phyloP scores from a whole-genome alignment of 1,140 invertebrate species.

The Euglossa dilemma region DNA sequence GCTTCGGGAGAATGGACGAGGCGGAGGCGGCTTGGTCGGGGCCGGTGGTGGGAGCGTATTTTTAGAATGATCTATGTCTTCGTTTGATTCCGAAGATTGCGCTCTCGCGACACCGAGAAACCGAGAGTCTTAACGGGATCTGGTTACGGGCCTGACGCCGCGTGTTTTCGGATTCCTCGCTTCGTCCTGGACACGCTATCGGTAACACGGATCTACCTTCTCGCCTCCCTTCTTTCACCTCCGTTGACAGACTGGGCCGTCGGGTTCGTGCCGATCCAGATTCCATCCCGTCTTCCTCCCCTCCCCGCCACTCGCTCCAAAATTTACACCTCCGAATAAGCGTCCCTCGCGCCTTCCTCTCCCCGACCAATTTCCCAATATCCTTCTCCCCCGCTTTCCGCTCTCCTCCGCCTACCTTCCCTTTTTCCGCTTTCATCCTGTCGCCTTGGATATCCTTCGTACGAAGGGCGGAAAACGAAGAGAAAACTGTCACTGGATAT shows the following conservation, averaged over 20 bases:
- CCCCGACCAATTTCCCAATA: neutral
- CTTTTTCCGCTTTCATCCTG: too few species aligned
- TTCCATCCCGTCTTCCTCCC: conserved; percentile 10
- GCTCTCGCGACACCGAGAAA: conserved; percentile 43
- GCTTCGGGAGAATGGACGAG: conserved; percentile 44
- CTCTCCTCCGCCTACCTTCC: too few species aligned
- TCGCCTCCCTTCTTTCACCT: conserved; percentile 33
- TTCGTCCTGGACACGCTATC: conserved; percentile 56
- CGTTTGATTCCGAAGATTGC: conserved; percentile 76
- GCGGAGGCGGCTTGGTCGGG: conserved; percentile 30
- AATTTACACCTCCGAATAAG: conserved; percentile 4
- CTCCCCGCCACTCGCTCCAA: neutral
- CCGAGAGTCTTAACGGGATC: conserved; percentile 68
- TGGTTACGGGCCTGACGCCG: conserved; percentile 61
- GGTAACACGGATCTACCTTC: conserved; percentile 54
- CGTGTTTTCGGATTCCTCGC: conserved; percentile 62
- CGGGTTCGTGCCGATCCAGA: conserved; percentile 53
- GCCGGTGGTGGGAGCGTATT: conserved; percentile 65
- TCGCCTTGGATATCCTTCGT: too few species aligned
- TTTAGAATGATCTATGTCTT: conserved; percentile 75
- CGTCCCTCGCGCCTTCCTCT: too few species aligned
- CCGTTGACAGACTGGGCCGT: conserved; percentile 39
- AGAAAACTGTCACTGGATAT: too few species aligned
- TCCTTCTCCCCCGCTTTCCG: too few species aligned
- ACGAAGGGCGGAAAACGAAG: too few species aligned